Evolutionary conservation across 64 coral and sea anemone genomes (phyloP), one percentile per base, ranked within the genome.

Genomic region (Dendronephthya gigantea): DNA sequence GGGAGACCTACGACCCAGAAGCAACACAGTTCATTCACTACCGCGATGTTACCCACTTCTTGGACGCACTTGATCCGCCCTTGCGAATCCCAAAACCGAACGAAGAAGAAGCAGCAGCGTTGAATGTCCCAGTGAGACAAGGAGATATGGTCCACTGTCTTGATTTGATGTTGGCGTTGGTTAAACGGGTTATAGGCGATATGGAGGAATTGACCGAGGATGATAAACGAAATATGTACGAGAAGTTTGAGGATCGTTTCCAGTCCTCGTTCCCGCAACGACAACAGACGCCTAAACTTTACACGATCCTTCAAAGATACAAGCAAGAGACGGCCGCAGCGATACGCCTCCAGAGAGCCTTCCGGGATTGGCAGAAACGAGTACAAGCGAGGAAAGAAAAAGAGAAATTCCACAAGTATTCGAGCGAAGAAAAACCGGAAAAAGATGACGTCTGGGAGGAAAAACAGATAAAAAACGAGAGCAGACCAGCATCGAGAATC

Each of bases 1-100:
- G 95, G 95, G 92, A 98, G n/a, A 91, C 87, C 22, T 98, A 88
- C 31, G 95, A 98, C 68, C 84, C 92, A 23, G 81, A 83, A 33
- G 95, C 95, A 1, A 93, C 90, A 29, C 92, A 98, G 40, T 98
- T 87, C 56, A 98, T 98, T 56, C 68, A 69, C 39, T 89, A 93
- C 70, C 85, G 90, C 49, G 89, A 93, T 82, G 83, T 98, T 29
- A 90, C 90, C 9, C 92, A 98, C 68, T 93, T 98, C 47, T 68
- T 98, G 43, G 95, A 93, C 31, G 87, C 85, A 11, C 75, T 98
- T 37, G 95, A 98, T 48, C 89, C 92, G 56, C 95, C 95, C 11
- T 43, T 98, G 39, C 90, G 88, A 16, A 88, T 98, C 50, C 95
- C 95, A 39, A 98, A 98, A 90, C 95, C 95, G 8, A 98, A 93